Conservation (phyloP, 2,888 invertebrate genomes). For the Cheiracanthium punctorium region DNA sequence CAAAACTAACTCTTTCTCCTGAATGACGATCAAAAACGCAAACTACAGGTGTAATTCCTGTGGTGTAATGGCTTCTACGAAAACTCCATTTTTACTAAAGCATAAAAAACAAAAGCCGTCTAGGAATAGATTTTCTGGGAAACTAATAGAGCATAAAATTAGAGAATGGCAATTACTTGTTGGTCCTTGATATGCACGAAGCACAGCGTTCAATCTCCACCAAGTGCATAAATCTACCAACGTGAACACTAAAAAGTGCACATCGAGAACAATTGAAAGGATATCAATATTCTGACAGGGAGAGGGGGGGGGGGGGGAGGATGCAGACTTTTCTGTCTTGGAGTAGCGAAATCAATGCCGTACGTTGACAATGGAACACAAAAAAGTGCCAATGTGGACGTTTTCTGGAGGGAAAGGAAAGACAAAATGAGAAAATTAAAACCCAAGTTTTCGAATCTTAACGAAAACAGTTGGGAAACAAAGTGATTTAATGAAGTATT, state of each 20-base stretch:
- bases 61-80: background rate
- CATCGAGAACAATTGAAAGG: background rate
- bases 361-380: background rate
- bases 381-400: background rate
- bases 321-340: too few relatives aligned
- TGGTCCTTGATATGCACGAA: constrained; percentile 4
- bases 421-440: background rate
- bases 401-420: background rate
- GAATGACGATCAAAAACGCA: background rate
- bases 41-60: background rate
- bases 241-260: constrained; percentile 10
- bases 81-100: constrained; percentile 3
- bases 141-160: constrained; percentile 15
- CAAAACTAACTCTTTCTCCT: background rate
- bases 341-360: background rate
- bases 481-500: constrained; percentile 1
- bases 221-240: background rate
- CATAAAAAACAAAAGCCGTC: background rate
- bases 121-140: constrained; percentile 8
- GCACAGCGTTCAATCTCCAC: background rate
- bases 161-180: constrained; percentile 10
- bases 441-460: background rate
- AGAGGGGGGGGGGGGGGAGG: background rate
- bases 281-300: background rate
- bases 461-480: background rate